phyloP scores from a whole-genome alignment of 2,888 invertebrate species.

The Busseola fusca region DNA sequence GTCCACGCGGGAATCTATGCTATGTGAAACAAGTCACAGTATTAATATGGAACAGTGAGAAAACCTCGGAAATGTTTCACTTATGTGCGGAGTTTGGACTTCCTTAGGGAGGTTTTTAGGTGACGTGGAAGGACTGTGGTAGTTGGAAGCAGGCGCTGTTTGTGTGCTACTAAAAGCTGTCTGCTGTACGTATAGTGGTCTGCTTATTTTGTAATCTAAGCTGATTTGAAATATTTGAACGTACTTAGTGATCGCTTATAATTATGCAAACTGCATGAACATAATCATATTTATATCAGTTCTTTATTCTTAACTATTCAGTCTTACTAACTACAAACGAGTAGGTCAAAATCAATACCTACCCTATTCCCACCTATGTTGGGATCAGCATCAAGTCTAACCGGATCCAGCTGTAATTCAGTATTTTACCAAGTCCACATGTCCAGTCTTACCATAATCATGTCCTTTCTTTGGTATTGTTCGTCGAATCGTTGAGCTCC shows the following conservation, averaged over 20 bases:
- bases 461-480: no score
- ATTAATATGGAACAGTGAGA: conserved; percentile 55
- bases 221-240: neutral
- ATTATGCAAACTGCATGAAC: neutral
- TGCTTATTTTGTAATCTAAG: neutral
- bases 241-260: neutral
- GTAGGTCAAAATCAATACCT: neutral
- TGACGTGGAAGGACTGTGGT: conserved; percentile 30
- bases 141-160: conserved; percentile 15
- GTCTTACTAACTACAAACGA: neutral
- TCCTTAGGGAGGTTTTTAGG: conserved; percentile 47
- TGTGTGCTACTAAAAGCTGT: neutral
- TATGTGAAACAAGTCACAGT: conserved; percentile 52
- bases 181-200: neutral
- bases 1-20: conserved; percentile 73
- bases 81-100: conserved; percentile 40
- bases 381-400: neutral
- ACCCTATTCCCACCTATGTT: neutral
- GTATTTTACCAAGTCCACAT: neutral
- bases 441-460: no score
- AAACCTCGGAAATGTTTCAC: conserved; percentile 52
- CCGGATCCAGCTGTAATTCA: neutral
- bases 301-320: neutral
- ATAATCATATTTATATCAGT: neutral
- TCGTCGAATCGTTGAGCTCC: no score